A percentile compares a stretch with the other conserved stretches of the same genome.
Evolutionary conservation across 2,113 vertebrate genomes (phyloP).

Genomic region (Notarius lentiginosus): DNA sequence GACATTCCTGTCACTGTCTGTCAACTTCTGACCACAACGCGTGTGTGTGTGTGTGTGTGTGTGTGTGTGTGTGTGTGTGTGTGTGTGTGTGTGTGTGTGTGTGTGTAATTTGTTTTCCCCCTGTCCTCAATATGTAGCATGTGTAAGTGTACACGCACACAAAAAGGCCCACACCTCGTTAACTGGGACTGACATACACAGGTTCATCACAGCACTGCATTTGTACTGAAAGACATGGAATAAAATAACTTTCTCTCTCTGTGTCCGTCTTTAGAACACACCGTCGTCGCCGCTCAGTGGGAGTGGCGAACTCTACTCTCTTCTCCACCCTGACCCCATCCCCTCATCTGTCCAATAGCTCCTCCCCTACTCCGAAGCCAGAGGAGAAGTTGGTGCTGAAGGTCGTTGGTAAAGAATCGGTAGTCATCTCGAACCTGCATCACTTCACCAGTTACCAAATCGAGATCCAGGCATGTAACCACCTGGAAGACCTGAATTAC

Average conservation of each 20-base stretch:
- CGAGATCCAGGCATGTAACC: constrained; percentile 95
- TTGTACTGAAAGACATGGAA: not conserved
- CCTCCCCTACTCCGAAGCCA: constrained; percentile 65
- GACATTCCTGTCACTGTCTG: no score
- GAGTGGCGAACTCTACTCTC: constrained; percentile 74
- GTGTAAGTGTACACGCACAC: no score
- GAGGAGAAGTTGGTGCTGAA: constrained; percentile 76
- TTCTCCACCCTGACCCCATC: constrained; percentile 63
- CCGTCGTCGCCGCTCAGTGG: constrained; percentile 82
- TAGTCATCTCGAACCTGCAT: constrained; percentile 87
- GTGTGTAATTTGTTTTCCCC: no score
- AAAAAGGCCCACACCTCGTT: not conserved
- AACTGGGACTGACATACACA: not conserved
- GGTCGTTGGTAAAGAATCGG: constrained; percentile 81
- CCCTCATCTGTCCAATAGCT: constrained; percentile 57
- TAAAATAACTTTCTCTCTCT: not conserved
- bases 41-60: no score
- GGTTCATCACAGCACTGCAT: not conserved
- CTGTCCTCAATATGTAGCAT: no score
- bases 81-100: no score
- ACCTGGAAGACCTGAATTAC: constrained; percentile 68
- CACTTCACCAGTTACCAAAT: constrained; percentile 97
- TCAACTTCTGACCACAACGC: no score
- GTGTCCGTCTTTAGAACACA: constrained; percentile 70
- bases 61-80: no score